Base-by-base conservation (phyloP, 2,888 invertebrate species). In the Aporophyla nigra region DNA sequence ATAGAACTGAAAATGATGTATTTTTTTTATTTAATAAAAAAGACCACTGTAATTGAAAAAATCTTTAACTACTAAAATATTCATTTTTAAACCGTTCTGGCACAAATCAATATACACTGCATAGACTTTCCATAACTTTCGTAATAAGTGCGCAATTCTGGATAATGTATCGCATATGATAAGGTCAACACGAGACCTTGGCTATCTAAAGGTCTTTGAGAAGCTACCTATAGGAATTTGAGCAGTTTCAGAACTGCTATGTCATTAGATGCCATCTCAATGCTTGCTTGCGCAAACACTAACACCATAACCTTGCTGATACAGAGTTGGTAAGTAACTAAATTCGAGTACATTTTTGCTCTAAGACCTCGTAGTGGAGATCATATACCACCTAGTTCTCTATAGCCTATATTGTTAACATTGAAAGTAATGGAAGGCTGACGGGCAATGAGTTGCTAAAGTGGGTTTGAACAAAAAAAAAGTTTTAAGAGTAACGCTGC, bases 21-120 rank as follows among this genome's bases (percentile, higher is more conserved):
- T 95, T 96, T 95, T 96, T 96, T 95, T 95, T 95, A 94, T 95
- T 95, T 95, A 94, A 95, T 94, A 94, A 94, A 95, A 94, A 95
- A 94, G 90, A 96, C 95, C 95, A 95, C 93, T 94, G 93, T 94
- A 94, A 92, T 91, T 92, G 87, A 86, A 78, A 78, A 68, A 75
- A 78, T 79, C 70, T 76, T 82, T 85, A 66, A 62, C 77, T 74
- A 59, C 10, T 21, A 40, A 12, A 33, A 19, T 70, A 49, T 3
- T 9, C 33, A n/a, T 21, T 49, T 51, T 40, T 16, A 5, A 33
- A 19, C 27, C 9, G 27, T 49, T 46, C 46, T 51, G 24, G 21
- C 14, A 10, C 21, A 21, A 19, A 24, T 68, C 24, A 40, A 40
- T 59, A 68, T 9, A 19, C 19, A 58, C 24, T 5, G 12, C 19